Evolutionary conservation across 2,797 vertebrate species (phyloP).

Genomic region (Acanthopagrus latus): DNA sequence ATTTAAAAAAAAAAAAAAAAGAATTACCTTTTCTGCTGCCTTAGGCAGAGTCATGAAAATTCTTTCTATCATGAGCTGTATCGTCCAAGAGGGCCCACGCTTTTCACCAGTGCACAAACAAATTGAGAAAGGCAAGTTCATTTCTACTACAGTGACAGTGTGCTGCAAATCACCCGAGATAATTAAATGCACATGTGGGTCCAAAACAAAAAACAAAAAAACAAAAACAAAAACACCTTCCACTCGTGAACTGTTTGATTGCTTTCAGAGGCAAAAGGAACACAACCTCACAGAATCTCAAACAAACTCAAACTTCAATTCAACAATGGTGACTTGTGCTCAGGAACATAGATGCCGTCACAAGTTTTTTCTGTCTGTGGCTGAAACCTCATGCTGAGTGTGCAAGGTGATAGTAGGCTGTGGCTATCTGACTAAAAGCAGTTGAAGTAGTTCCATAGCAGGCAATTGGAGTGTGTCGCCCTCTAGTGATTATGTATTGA

Average conservation of each 20-base stretch:
- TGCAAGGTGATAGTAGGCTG: constrained; percentile 1
- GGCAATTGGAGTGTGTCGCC: constrained; percentile 27
- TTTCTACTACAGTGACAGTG: constrained; percentile 1
- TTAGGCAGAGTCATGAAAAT: neutral
- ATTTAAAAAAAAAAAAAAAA: neutral
- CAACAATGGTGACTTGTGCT: neutral
- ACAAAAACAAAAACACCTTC: neutral
- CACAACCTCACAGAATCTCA: neutral
- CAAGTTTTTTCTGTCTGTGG: neutral
- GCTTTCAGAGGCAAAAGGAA: neutral
- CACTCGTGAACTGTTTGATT: constrained; percentile 1
- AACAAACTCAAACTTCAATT: neutral
- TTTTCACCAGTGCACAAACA: neutral
- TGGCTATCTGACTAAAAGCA: constrained; percentile 31
- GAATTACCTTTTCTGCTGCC: constrained; percentile 1
- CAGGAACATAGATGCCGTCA: constrained; percentile 14
- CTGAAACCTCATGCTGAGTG: constrained; percentile 5
- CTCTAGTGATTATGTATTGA: constrained; percentile 47
- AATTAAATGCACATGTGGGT: neutral
- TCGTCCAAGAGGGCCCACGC: neutral
- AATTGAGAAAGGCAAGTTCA: neutral
- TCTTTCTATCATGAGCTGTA: neutral
- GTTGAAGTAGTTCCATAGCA: constrained; percentile 2
- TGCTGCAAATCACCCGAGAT: constrained; percentile 12
- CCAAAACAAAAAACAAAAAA: neutral